These are phyloP conservation scores for Gorilla gorilla DNA, from an alignment of 2,113 vertebrate species.

Conservation along the genomic window DNA sequence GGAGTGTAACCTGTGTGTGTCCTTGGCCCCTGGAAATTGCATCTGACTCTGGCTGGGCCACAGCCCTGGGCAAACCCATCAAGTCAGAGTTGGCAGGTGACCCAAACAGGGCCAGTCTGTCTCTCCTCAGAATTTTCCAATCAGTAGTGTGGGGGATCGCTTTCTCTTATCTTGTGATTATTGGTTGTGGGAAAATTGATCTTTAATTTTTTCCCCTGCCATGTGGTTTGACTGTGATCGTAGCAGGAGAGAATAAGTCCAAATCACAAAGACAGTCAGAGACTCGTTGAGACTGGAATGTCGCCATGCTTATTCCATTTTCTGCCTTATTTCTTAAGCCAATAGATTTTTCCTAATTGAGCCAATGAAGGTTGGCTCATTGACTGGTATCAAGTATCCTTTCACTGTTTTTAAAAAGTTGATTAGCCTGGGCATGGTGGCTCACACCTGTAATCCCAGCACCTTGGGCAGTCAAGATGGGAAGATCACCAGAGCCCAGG, in stretches of 20 bases:
- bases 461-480: too few species aligned
- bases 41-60: background rate
- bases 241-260: background rate
- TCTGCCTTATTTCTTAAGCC: background rate
- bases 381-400: background rate
- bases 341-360: background rate
- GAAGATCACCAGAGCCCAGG: too few species aligned
- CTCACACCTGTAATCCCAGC: too few species aligned
- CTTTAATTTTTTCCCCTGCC: background rate
- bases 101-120: fast-evolving
- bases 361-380: fast-evolving
- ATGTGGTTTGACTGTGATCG: background rate
- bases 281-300: fast-evolving
- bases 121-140: background rate
- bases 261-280: background rate
- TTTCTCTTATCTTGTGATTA: background rate
- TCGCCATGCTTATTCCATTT: fast-evolving
- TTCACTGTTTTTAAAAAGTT: background rate
- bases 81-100: background rate
- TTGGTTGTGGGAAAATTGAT: background rate
- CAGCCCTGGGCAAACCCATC: fast-evolving
- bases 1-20: too few species aligned
- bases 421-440: too few species aligned
- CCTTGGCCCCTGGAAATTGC: fast-evolving
- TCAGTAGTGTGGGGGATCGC: too few species aligned